phyloP scores from a whole-genome alignment of 2,888 invertebrate species.

The Halocaridina rubra region DNA sequence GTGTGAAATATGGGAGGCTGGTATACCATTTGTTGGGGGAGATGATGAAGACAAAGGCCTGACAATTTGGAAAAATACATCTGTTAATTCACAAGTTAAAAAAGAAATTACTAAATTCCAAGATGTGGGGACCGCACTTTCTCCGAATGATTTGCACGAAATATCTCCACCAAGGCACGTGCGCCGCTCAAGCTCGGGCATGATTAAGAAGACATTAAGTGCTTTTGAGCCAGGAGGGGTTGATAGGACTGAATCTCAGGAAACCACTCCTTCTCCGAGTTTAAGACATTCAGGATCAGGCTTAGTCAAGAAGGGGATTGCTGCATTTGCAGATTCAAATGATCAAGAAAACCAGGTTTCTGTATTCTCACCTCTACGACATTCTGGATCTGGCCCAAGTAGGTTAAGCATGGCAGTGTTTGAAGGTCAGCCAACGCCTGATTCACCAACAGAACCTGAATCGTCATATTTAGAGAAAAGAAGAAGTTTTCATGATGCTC shows the following conservation, averaged over 20 bases:
- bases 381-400: constrained; percentile 43
- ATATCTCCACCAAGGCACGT: constrained; percentile 23
- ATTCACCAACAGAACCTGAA: constrained; percentile 27
- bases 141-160: constrained; percentile 15
- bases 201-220: constrained; percentile 36
- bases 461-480: constrained; percentile 32
- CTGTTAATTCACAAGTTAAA: constrained; percentile 7
- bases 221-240: constrained; percentile 29
- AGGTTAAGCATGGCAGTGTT: constrained; percentile 49
- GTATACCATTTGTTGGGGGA: not conserved
- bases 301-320: constrained; percentile 41
- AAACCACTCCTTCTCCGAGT: not conserved
- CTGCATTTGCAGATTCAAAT: constrained; percentile 38
- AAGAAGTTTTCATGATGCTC: constrained; percentile 35
- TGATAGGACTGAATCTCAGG: not conserved
- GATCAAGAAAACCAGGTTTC: not conserved
- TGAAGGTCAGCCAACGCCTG: constrained; percentile 20
- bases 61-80: constrained; percentile 23
- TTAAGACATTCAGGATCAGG: constrained; percentile 47
- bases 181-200: constrained; percentile 46
- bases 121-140: not conserved
- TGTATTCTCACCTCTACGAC: constrained; percentile 20
- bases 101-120: constrained; percentile 31
- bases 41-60: constrained; percentile 5
- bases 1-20: constrained; percentile 47